Evolutionary conservation across 2,888 invertebrate genomes (phyloP), one percentile per base, ranked within the genome.

Genomic region (Cenopis cana): DNA sequence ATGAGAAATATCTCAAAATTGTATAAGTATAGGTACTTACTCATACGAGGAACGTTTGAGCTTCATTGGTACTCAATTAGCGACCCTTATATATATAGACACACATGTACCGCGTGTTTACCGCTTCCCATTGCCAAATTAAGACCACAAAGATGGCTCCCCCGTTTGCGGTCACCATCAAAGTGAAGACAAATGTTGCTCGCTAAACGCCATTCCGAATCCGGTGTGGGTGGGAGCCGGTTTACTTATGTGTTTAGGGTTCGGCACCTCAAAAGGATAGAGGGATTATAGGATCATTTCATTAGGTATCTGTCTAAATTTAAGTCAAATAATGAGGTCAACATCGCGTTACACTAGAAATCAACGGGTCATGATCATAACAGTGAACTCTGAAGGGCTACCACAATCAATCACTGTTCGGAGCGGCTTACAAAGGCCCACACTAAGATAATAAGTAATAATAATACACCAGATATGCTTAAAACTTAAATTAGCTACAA

Each of bases 101-200:
- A 29, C 29, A 2, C 5, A 29, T 29, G 29, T 54, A n/a, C 24
- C 17, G 12, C 2, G 17, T 46, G 62, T 62, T 38, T 38, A 52
- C 65, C 41, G 11, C 62, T n/a, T 59, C 17, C 54, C 17, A 56
- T 49, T 66, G 55, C 61, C 50, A 61, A 71, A 67, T 71, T 29
- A 67, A 61, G 49, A 38, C 66, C 49, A 67, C 55, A 67, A 67
- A 61, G 38, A 61, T 20, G 55, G 46, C 4, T 59, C 11, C 55
- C 29, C 60, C 57, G 20, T n/a, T 38, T 67, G 66, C 66, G 60
- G 71, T 71, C 50, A 18, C 54, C 50, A 38, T 64, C n/a, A 46
- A 60, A 64, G 50, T 50, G 24, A 57, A 70, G 70, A 70, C 65
- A 70, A 66, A 66, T 55, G 55, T 52, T 33, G 62, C 38, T 20